These are phyloP conservation scores for Apodemus speciosus DNA, from an alignment of 2,113 vertebrate species.

Conservation along the genomic window DNA sequence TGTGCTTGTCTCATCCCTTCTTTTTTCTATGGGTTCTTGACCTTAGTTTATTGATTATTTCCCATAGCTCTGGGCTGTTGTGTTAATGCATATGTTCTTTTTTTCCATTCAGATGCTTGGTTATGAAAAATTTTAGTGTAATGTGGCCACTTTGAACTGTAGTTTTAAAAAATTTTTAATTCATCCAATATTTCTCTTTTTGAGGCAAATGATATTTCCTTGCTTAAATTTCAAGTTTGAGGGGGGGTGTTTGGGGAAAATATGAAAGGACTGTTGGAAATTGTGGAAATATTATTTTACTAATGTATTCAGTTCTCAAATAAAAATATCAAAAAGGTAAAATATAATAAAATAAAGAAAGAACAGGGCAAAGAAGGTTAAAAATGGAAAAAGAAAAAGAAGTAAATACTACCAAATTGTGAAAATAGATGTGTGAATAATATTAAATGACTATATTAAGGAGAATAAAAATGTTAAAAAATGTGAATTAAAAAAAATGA, in stretches of 20 bases:
- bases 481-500: background rate
- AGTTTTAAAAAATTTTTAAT: background rate
- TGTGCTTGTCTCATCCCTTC: background rate
- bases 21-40: background rate
- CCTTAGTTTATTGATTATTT: background rate
- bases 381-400: background rate
- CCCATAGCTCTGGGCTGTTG: background rate
- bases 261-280: background rate
- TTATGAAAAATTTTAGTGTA: background rate
- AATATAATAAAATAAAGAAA: background rate
- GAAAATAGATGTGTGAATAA: background rate
- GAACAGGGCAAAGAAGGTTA: background rate
- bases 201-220: background rate
- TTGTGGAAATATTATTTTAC: background rate
- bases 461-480: background rate
- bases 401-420: background rate
- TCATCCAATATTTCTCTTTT: background rate
- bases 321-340: background rate
- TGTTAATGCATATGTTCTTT: background rate
- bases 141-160: background rate
- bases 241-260: background rate
- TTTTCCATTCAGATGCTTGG: background rate
- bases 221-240: background rate
- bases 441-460: background rate
- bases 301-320: background rate